These are phyloP conservation scores for Tyria jacobaeae DNA, from an alignment of 2,888 invertebrate genomes.

Conservation along the genomic window DNA sequence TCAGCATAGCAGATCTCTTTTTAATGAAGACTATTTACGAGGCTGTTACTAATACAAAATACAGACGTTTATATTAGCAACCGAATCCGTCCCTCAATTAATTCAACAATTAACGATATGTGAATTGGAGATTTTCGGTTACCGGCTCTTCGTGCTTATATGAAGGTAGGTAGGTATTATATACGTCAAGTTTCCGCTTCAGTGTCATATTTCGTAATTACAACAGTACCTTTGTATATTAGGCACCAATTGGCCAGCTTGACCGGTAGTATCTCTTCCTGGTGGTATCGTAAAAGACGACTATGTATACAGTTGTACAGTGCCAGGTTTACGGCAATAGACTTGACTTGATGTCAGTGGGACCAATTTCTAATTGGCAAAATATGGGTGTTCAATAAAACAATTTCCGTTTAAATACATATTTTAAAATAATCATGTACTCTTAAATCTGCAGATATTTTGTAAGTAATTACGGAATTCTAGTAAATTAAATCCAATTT, in stretches of 20 bases:
- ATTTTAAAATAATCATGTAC: not conserved
- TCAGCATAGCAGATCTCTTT: not conserved
- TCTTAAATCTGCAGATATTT: not conserved
- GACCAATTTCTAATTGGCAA: too few relatives aligned
- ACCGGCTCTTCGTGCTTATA: slow-evolving; percentile 18
- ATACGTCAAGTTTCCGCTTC: slow-evolving; percentile 1
- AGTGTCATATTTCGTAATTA: slow-evolving; percentile 13
- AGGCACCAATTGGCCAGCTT: too few relatives aligned
- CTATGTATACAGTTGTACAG: too few relatives aligned
- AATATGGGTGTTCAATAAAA: too few relatives aligned
- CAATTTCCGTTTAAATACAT: not conserved
- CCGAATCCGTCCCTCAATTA: slow-evolving; percentile 37
- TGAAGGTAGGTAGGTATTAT: not conserved
- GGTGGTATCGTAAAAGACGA: too few relatives aligned
- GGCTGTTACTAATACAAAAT: slow-evolving; percentile 26
- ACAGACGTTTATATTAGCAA: slow-evolving; percentile 30
- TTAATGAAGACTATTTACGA: not conserved
- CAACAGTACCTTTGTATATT: too few relatives aligned
- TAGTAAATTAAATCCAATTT: slow-evolving; percentile 26
- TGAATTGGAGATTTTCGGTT: slow-evolving; percentile 37
- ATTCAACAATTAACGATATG: slow-evolving; percentile 36
- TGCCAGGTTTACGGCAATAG: too few relatives aligned
- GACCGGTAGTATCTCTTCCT: too few relatives aligned
- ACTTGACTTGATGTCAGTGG: too few relatives aligned
- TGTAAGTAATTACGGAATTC: not conserved